phyloP scores from a whole-genome alignment of 2,888 invertebrate species.

The Gari tellinella region DNA sequence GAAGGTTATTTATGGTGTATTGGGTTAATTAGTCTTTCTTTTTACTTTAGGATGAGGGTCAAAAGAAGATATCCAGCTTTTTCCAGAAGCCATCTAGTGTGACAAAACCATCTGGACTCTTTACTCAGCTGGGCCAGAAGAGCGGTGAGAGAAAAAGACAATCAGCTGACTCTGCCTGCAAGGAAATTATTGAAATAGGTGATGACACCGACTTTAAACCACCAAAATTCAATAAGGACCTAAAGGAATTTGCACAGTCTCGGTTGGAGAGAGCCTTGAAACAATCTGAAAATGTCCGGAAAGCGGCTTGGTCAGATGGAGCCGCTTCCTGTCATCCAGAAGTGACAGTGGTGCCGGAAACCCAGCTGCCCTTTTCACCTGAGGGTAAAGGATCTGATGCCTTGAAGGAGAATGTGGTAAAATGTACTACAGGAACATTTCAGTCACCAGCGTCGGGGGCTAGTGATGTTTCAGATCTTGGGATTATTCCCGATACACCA shows the following conservation, averaged over 20 bases:
- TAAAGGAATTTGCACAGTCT: too few relatives aligned
- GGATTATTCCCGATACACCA: constrained; percentile 75
- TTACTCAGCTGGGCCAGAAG: constrained; percentile 45
- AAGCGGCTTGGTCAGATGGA: too few relatives aligned
- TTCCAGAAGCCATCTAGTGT: constrained; percentile 59
- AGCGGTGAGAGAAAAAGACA: neutral
- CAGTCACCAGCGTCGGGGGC: constrained; percentile 15
- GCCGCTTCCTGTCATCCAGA: neutral
- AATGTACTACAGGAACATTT: neutral
- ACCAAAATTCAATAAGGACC: too few relatives aligned
- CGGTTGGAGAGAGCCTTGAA: too few relatives aligned
- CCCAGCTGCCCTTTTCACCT: constrained; percentile 61
- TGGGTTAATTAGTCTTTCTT: constrained; percentile 11
- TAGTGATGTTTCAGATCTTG: constrained; percentile 46
- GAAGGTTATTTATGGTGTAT: too few relatives aligned
- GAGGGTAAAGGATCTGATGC: constrained; percentile 9
- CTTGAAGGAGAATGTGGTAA: neutral
- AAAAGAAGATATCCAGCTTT: constrained; percentile 70
- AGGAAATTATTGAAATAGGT: too few relatives aligned
- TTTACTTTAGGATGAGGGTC: constrained; percentile 64
- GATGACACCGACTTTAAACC: too few relatives aligned
- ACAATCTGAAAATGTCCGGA: too few relatives aligned
- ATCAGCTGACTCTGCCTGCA: too few relatives aligned
- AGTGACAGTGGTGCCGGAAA: constrained; percentile 58
- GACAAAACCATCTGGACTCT: constrained; percentile 38